Percentiles rank a stretch among this genome's conserved stretches.
phyloP scores from a whole-genome alignment of 2,113 vertebrate genomes.

The Gracilinanus agilis region DNA sequence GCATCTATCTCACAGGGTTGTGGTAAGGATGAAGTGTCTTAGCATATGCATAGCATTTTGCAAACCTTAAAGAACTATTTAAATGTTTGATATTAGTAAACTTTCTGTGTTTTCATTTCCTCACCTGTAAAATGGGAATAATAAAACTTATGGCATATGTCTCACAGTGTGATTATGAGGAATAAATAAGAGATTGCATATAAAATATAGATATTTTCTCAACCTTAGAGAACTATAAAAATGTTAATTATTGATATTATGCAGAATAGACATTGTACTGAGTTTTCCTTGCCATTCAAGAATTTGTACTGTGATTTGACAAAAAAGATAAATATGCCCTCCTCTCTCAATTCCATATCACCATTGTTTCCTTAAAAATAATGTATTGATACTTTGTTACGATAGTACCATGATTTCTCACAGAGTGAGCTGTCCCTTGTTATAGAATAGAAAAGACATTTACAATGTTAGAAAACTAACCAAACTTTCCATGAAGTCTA shows the following conservation, averaged over 20 bases:
- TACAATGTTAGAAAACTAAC: background rate
- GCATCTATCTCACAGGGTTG: background rate
- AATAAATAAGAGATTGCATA: background rate
- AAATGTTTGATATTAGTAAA: background rate
- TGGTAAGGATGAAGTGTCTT: background rate
- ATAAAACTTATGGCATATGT: background rate
- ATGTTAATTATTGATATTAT: background rate
- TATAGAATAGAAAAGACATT: background rate
- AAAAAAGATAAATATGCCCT: background rate
- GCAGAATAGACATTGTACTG: background rate
- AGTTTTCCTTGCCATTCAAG: background rate
- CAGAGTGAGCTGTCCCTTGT: background rate
- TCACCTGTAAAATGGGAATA: background rate
- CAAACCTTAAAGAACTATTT: background rate
- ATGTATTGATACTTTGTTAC: background rate
- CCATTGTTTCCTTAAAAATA: background rate
- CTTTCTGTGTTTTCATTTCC: background rate
- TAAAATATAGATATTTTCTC: background rate
- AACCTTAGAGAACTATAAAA: background rate
- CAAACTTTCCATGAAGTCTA: background rate
- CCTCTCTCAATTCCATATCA: background rate
- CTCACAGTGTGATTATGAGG: background rate
- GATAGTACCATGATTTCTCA: background rate
- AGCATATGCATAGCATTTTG: background rate
- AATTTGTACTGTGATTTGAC: background rate